Percentiles rank a stretch among this genome's conserved stretches.
Conservation (phyloP, 1,140 invertebrate genomes). For the Halesus radiatus region DNA sequence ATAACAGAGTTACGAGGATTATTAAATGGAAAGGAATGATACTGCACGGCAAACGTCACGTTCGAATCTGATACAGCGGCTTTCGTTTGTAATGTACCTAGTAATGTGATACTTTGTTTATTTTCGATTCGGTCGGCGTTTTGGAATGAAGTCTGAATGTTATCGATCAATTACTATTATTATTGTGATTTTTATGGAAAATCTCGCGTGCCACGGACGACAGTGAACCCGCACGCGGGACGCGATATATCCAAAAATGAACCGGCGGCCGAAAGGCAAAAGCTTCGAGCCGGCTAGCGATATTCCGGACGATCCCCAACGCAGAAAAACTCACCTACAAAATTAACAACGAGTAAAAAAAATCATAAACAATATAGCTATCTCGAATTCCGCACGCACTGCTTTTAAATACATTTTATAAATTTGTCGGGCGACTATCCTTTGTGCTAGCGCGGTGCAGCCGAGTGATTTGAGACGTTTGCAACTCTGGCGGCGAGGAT, state of each 20-base stretch:
- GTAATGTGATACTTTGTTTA: constrained; percentile 25
- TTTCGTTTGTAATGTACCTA: not conserved
- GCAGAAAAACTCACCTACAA: not conserved
- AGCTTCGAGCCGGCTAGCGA: constrained; percentile 30
- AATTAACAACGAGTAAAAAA: constrained; percentile 18
- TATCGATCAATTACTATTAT: not conserved
- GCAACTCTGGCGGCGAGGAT: constrained; percentile 34
- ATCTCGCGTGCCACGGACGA: constrained; percentile 37
- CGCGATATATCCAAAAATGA: constrained; percentile 48
- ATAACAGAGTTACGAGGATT: constrained; percentile 32
- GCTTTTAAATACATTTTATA: not conserved
- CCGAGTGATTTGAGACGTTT: not conserved
- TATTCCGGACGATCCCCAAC: not conserved
- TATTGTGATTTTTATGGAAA: constrained; percentile 35
- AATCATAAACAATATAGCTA: not conserved
- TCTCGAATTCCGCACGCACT: not conserved
- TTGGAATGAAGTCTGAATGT: not conserved
- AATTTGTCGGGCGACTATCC: not conserved
- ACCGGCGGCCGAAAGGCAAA: constrained; percentile 27
- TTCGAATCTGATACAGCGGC: not conserved
- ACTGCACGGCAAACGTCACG: constrained; percentile 13
- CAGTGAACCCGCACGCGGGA: constrained; percentile 32
- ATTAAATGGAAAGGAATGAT: not conserved
- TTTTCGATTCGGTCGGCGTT: constrained; percentile 19
- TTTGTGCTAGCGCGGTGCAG: not conserved